Evolutionary conservation across 2,888 invertebrate genomes (phyloP).

Genomic region (Drosophila vallismaia): DNA sequence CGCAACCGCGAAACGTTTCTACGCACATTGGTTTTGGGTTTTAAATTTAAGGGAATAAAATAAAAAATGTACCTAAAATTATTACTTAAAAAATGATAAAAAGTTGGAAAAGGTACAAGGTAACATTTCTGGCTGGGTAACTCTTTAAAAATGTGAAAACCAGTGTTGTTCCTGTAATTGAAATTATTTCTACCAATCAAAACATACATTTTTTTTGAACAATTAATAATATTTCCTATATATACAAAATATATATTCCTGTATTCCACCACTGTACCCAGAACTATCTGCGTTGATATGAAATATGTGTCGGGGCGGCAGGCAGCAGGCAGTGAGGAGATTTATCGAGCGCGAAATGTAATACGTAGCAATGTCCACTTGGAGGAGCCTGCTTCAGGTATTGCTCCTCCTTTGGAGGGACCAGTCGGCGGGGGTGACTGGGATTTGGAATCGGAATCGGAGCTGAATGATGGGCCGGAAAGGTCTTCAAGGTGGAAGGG

Average conservation of each 20-base stretch:
- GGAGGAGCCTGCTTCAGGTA: slow-evolving; percentile 18
- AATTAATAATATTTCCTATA: not conserved
- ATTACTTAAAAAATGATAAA: not conserved
- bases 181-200: not conserved
- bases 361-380: slow-evolving; percentile 75
- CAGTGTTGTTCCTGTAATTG: not conserved
- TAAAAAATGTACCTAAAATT: no score
- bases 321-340: slow-evolving; percentile 75
- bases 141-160: not conserved
- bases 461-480: slow-evolving; percentile 15
- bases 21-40: slow-evolving; percentile 53
- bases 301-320: slow-evolving; percentile 77
- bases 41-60: not conserved
- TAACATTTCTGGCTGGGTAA: not conserved
- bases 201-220: not conserved
- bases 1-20: slow-evolving; percentile 75
- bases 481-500: slow-evolving; percentile 17
- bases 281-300: slow-evolving; percentile 77
- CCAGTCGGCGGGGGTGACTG: not conserved
- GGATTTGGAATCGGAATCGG: slow-evolving; percentile 20
- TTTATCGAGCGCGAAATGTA: slow-evolving; percentile 84
- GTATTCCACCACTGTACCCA: slow-evolving; percentile 54
- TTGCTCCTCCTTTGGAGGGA: not conserved
- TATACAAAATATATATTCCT: no score
- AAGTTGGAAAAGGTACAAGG: not conserved